A percentile compares a stretch with the other conserved stretches of the same genome.
Conservation (phyloP, 2,113 vertebrate species). For the Syngnathoides biaculeatus region DNA sequence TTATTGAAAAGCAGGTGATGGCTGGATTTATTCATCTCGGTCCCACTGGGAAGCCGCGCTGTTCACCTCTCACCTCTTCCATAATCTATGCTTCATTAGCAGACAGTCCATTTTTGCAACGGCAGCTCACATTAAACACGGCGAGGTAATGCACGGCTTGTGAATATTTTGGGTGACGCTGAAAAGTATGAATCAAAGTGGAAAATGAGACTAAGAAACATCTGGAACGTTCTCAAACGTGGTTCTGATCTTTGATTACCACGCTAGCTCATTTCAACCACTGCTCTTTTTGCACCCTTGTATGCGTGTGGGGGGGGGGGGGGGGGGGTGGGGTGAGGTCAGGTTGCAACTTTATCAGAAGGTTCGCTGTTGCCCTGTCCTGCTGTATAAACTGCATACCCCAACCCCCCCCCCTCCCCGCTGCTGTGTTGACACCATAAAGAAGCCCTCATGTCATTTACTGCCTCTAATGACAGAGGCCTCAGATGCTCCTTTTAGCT, state of each 20-base stretch:
- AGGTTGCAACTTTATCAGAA: conserved; percentile 16
- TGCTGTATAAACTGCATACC: conserved; percentile 23
- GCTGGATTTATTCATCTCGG: conserved; percentile 29
- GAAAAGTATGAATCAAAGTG: conserved; percentile 6
- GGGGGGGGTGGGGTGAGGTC: no score
- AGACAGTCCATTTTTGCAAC: conserved; percentile 1
- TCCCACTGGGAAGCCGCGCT: conserved; percentile 35
- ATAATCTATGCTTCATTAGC: conserved; percentile 28
- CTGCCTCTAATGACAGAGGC: conserved; percentile 22
- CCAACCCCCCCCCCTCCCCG: conserved; percentile 29
- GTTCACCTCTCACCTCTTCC: conserved; percentile 56
- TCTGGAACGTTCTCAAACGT: background rate
- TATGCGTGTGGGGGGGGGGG: background rate
- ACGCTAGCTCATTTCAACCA: background rate
- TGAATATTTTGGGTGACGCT: conserved; percentile 6
- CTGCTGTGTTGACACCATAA: conserved; percentile 23
- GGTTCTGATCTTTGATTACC: background rate
- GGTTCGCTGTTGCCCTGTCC: conserved; percentile 13
- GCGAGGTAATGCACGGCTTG: conserved; percentile 17
- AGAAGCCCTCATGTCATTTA: conserved; percentile 24
- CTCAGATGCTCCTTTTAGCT: conserved; percentile 11
- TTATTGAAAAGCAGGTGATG: conserved; percentile 8
- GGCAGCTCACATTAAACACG: conserved; percentile 11
- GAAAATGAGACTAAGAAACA: background rate
- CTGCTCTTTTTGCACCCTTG: background rate